Base-by-base conservation (phyloP, 2,797 vertebrate genomes). In the Sebastes goodei region DNA sequence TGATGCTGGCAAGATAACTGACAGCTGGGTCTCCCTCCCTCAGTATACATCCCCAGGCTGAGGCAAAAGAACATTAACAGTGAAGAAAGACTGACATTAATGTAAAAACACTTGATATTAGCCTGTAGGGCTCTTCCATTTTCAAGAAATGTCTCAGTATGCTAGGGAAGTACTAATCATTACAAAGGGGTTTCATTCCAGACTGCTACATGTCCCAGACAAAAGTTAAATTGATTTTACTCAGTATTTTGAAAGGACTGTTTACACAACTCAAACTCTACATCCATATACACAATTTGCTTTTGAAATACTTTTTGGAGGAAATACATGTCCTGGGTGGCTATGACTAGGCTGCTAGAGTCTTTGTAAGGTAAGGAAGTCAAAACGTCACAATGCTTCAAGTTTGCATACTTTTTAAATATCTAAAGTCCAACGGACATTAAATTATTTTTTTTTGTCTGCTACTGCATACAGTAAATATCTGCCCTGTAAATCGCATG, bases 21-120 rank as follows among this genome's bases (percentile, higher is more conserved):
- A 65, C 76, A 83, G 80, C 67, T 73, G 66, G 9, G 66, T 53
- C 67, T 66, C 49, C 49, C 52, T 76, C 29, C 4, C 42, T 21
- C 27, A 59, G 25, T 27, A 3, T 5, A 15, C 53, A 4, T 59
- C 62, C 68, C 25, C 23, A 12, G 72, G 83, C 72, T 33, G 23
- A 27, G 46, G 33, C 10, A 27, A 59, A 63, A 46, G 60, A 60
- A 55, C 68, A 74, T 68, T 20, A 61, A 6, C 14, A 62, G 49
- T 6, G 27, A 27, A 25, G 27, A 55, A 46, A 64, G 68, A 53
- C 56, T 62, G 61, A 74, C 67, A n/a, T 20, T 70, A 32, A 77
- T 23, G 76, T 11, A 75, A 29, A 56, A 57, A 71, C 52, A 49
- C 33, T 70, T 59, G 1, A 64, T 38, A 67, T 38, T 2, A 59